Conservation (phyloP, 2,113 vertebrate species). For the Pipa parva region DNA sequence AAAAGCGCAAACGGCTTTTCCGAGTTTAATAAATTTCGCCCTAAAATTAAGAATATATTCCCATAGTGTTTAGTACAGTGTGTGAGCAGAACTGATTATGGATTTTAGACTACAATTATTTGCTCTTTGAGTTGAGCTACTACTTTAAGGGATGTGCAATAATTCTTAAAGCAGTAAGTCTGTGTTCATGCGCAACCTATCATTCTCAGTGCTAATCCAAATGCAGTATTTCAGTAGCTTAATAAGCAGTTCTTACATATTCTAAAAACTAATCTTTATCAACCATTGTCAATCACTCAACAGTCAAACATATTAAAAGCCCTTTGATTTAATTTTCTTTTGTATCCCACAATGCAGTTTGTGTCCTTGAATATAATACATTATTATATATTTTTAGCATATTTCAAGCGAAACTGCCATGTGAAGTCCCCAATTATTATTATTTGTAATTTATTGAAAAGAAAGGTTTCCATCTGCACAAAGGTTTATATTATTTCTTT, state of each 20-base stretch:
- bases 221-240: constrained; percentile 1
- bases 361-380: constrained; percentile 10
- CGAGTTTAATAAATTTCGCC: too few species aligned
- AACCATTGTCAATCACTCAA: constrained; percentile 26
- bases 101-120: neutral
- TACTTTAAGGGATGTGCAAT: neutral
- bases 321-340: constrained; percentile 22
- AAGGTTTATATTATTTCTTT: too few species aligned
- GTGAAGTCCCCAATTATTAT: neutral
- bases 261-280: constrained; percentile 15
- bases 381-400: constrained; percentile 11
- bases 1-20: too few species aligned
- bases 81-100: neutral
- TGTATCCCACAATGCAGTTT: constrained; percentile 11
- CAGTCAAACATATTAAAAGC: constrained; percentile 25
- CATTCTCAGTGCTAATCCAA: neutral
- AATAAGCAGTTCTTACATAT: constrained; percentile 29
- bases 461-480: too few species aligned
- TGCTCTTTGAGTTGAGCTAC: neutral
- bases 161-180: neutral
- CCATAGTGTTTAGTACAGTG: neutral
- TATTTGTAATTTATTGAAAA: neutral
- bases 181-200: neutral
- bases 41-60: too few species aligned
- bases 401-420: constrained; percentile 3